Evolutionary conservation across 2,888 invertebrate genomes (phyloP), one percentile per base, ranked within the genome.

Genomic region (Acronicta leporina): DNA sequence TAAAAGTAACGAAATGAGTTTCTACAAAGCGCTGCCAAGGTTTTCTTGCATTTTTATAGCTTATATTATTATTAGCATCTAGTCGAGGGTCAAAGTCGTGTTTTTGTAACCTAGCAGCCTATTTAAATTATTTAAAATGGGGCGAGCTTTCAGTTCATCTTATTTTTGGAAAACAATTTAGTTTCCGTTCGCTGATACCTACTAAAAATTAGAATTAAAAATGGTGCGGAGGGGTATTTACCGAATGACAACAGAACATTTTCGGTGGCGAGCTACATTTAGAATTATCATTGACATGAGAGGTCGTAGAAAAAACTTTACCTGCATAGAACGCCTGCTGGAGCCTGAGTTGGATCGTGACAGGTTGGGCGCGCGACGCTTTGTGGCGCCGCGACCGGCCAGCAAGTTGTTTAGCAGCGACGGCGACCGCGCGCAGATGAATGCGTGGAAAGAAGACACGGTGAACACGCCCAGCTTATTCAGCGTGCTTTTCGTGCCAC

Each of bases 381-480:
- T 98, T 64, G 98, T 98, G 62, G 98, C 98, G 43, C 98, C 98
- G 71, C 98, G 96, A 53, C 98, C 98, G 42, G 98, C 98, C 82
- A 98, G 95, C 85, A 98, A 95, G 92, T 98, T 98, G 95, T 98
- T 98, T 75, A 98, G 96, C 81, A 98, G 95, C 58, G 98, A 98
- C 41, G 99, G 99, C 83, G 98, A 98, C 73, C 99, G 96, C 62
- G 99, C 99, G 91, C 99, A 99, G 81, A 99, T 99, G 91, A 99
- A 98, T 76, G 99, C 99, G 92, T 99, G 99, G 95, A 99, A 98
- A 75, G 99, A 99, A 60, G 99, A 99, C 79, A 99, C 99, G 54
- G 99, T 99, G 95, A 99, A 99, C 82, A 99, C 98, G 66, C 99
- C 99, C 85, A 99, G 95, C 89, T 98, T 98, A 95, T 99, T 98